A percentile compares a stretch with the other conserved stretches of the same genome.
Evolutionary conservation across 2,888 invertebrate genomes (phyloP).

Genomic region (Drosophila anceps): DNA sequence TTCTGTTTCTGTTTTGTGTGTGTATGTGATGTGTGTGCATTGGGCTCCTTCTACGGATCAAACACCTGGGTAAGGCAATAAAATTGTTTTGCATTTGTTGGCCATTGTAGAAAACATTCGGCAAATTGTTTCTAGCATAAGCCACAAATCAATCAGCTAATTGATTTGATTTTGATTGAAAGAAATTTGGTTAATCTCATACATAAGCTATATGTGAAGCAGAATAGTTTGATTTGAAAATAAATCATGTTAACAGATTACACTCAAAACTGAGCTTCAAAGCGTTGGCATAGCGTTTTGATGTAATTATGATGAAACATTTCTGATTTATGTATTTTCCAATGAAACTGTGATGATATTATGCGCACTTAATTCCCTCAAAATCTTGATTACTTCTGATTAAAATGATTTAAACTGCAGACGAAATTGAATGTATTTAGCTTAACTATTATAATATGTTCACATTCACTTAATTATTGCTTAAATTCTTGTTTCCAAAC

Average conservation of each 20-base stretch:
- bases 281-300: too few relatives aligned
- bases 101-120: not conserved
- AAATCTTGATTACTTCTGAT: too few relatives aligned
- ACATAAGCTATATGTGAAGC: not conserved
- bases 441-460: not conserved
- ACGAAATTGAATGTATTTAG: too few relatives aligned
- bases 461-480: not conserved
- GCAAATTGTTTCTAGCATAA: slow-evolving; percentile 3
- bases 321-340: too few relatives aligned
- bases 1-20: slow-evolving; percentile 1
- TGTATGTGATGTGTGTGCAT: slow-evolving; percentile 2
- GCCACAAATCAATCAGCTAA: slow-evolving; percentile 30
- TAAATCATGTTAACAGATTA: not conserved
- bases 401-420: too few relatives aligned
- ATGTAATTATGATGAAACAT: too few relatives aligned
- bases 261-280: too few relatives aligned
- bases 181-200: not conserved
- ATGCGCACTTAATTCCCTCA: too few relatives aligned
- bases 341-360: too few relatives aligned
- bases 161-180: slow-evolving; percentile 11
- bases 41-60: not conserved
- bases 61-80: slow-evolving; percentile 8
- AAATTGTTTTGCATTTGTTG: slow-evolving; percentile 20
- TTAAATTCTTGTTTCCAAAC: not conserved
- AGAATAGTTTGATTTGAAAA: not conserved